These are phyloP conservation scores for Dipodomys merriami DNA, from an alignment of 2,113 vertebrate genomes.

Conservation along the genomic window DNA sequence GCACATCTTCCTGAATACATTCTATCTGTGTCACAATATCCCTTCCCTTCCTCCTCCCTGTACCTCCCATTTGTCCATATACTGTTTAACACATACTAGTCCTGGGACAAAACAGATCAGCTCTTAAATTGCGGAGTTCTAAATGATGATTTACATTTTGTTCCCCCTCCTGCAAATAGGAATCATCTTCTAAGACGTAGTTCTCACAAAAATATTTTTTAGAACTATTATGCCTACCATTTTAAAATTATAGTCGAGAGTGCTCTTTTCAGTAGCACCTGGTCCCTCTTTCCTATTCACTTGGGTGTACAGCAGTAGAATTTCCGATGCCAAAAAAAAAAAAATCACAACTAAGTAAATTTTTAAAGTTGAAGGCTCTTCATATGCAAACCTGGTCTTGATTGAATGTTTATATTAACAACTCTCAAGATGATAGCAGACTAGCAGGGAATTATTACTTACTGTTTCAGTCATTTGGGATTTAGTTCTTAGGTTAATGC, in stretches of 20 bases:
- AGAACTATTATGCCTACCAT: constrained; percentile 22
- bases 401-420: not conserved
- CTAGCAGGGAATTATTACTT: constrained; percentile 32
- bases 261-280: not conserved
- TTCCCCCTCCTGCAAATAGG: not conserved
- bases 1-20: not conserved
- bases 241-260: not conserved
- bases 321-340: not conserved
- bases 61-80: not conserved
- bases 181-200: constrained; percentile 3
- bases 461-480: constrained; percentile 1
- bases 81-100: not conserved
- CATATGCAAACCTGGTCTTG: constrained; percentile 27
- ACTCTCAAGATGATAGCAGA: constrained; percentile 5
- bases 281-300: not conserved
- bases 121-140: not conserved
- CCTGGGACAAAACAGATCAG: constrained; percentile 17
- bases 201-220: constrained; percentile 8
- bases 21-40: not conserved
- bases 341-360: not conserved
- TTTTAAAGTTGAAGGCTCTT: constrained; percentile 43
- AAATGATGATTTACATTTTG: not conserved
- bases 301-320: not conserved
- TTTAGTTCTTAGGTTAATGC: constrained; percentile 42
- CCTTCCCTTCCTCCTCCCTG: not conserved